Percentiles rank a stretch among this genome's conserved stretches.
These are phyloP conservation scores for Raillietiella orientalis DNA, from an alignment of 2,888 invertebrate species.

Conservation along the genomic window DNA sequence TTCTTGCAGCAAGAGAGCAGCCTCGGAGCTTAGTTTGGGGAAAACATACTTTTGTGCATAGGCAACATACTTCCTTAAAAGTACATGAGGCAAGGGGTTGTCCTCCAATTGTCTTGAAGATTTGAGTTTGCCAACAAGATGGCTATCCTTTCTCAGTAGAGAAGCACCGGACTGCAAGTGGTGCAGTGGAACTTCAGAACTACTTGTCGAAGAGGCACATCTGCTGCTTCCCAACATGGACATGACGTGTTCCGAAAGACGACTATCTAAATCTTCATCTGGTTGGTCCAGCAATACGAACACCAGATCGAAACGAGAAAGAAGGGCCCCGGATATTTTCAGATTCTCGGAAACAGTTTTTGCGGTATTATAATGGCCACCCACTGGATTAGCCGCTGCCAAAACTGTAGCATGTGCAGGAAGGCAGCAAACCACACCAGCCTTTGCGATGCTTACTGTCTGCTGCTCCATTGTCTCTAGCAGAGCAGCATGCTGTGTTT, in stretches of 20 bases:
- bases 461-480: slow-evolving; percentile 87
- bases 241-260: slow-evolving; percentile 50
- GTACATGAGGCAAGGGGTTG: slow-evolving; percentile 34
- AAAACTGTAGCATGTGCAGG: slow-evolving; percentile 52
- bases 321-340: slow-evolving; percentile 43
- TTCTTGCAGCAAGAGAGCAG: slow-evolving; percentile 30
- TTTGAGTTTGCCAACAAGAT: neutral
- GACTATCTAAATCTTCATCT: slow-evolving; percentile 38
- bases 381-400: slow-evolving; percentile 71
- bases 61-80: slow-evolving; percentile 63
- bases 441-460: slow-evolving; percentile 53
- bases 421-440: slow-evolving; percentile 40
- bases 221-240: slow-evolving; percentile 19
- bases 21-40: slow-evolving; percentile 36
- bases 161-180: too few species aligned
- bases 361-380: slow-evolving; percentile 54
- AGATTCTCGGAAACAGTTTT: slow-evolving; percentile 70
- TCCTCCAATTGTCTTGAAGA: too few species aligned
- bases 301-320: slow-evolving; percentile 72
- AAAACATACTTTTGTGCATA: slow-evolving; percentile 49
- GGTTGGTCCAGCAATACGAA: slow-evolving; percentile 66
- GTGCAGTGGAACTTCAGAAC: too few species aligned
- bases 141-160: neutral
- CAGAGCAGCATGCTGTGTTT: slow-evolving; percentile 38
- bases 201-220: too few species aligned